Percentiles rank a stretch among this genome's conserved stretches.
Evolutionary conservation across 2,113 vertebrate genomes (phyloP).

Genomic region (Indri indri): DNA sequence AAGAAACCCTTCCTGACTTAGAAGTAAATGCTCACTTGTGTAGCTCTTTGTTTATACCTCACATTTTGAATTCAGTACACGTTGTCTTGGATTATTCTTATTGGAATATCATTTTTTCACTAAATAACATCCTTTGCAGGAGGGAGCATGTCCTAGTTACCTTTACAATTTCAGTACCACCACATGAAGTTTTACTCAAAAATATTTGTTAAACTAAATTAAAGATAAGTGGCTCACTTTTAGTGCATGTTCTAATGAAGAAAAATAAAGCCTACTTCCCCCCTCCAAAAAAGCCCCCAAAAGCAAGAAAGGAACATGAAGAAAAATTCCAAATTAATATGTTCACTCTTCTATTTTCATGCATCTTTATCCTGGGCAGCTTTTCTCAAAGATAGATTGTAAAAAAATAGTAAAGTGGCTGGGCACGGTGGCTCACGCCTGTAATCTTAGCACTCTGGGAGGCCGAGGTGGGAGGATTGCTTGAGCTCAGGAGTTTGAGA

Average conservation of each 20-base stretch:
- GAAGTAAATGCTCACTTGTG: background rate
- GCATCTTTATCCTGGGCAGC: background rate
- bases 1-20: background rate
- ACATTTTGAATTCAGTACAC: background rate
- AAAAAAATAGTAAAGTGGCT: background rate
- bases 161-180: background rate
- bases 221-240: background rate
- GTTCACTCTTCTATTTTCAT: background rate
- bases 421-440: too few relatives aligned
- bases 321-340: background rate
- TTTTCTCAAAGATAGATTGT: slow-evolving; percentile 15
- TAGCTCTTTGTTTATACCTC: background rate
- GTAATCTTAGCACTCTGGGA: too few relatives aligned
- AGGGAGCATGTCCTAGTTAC: background rate
- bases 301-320: background rate
- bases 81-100: background rate
- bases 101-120: background rate
- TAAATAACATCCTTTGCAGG: background rate
- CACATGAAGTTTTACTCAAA: background rate
- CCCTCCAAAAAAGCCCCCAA: background rate
- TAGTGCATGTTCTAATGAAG: background rate
- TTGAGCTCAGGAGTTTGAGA: too few relatives aligned
- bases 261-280: background rate
- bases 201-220: slow-evolving; percentile 23
- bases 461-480: too few relatives aligned